Conservation (phyloP, 2,888 invertebrate genomes). For the Eilema sororculum region DNA sequence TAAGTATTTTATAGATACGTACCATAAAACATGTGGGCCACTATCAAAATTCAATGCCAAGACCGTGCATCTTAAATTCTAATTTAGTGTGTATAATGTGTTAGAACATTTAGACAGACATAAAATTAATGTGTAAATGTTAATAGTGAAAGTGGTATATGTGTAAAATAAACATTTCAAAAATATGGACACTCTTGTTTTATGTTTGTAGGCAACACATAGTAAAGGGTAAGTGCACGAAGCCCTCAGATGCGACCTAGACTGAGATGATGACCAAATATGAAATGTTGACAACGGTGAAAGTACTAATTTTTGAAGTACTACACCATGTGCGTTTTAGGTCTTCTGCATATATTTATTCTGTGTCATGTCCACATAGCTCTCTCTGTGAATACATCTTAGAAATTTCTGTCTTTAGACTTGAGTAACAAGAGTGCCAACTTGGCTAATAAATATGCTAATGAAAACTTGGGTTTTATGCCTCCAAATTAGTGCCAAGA, state of each 20-base stretch:
- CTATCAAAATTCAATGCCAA: background rate
- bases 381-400: background rate
- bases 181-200: too few relatives aligned
- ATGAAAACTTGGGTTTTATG: background rate
- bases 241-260: too few relatives aligned
- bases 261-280: too few relatives aligned
- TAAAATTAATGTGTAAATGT: conserved; percentile 6
- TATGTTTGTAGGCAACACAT: too few relatives aligned
- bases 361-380: background rate
- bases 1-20: background rate
- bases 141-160: background rate
- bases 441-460: background rate
- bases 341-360: too few relatives aligned
- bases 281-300: too few relatives aligned
- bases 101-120: too few relatives aligned
- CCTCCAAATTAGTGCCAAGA: background rate
- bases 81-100: background rate
- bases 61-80: background rate
- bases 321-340: too few relatives aligned
- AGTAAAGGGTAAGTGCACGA: too few relatives aligned
- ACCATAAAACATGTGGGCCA: background rate
- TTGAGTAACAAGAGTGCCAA: background rate
- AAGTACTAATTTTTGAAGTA: too few relatives aligned
- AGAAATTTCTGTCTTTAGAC: background rate
- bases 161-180: too few relatives aligned